Conservation (phyloP, 2,113 vertebrate species). For the Barnardius zonarius region DNA sequence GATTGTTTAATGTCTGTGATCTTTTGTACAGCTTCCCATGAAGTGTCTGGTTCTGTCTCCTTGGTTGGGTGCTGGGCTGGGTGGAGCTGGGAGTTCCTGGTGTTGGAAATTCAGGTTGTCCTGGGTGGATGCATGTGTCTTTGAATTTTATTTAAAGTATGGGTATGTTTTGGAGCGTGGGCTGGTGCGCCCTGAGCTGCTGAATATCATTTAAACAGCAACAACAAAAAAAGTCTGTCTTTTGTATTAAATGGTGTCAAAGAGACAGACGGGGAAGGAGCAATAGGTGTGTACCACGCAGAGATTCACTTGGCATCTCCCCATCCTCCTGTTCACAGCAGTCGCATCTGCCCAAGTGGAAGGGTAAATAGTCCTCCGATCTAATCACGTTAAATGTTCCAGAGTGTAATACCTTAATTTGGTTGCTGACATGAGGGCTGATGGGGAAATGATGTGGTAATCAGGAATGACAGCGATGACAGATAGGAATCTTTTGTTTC, state of each 20-base stretch:
- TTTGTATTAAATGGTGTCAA: not conserved
- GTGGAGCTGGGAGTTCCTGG: not conserved
- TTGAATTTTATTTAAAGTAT: not conserved
- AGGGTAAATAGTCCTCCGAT: not conserved
- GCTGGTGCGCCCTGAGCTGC: not conserved
- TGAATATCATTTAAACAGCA: not conserved
- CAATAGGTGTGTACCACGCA: not conserved
- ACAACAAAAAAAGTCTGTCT: not conserved
- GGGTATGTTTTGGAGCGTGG: not conserved
- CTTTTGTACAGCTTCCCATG: not conserved
- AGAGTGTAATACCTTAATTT: constrained; percentile 55
- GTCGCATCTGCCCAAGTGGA: not conserved
- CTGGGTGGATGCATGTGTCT: not conserved
- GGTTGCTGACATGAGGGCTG: constrained; percentile 53
- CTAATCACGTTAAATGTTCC: constrained; percentile 43
- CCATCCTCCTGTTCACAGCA: not conserved
- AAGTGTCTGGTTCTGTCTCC: not conserved
- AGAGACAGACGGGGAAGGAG: not conserved
- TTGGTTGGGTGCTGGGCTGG: not conserved
- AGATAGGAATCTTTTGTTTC: constrained; percentile 49
- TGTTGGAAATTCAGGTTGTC: not conserved
- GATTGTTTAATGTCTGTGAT: not conserved
- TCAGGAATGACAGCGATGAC: not conserved
- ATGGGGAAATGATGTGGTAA: constrained; percentile 23
- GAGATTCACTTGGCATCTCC: not conserved